Conservation (phyloP, 2,888 invertebrate species). For the Myopa testacea region DNA sequence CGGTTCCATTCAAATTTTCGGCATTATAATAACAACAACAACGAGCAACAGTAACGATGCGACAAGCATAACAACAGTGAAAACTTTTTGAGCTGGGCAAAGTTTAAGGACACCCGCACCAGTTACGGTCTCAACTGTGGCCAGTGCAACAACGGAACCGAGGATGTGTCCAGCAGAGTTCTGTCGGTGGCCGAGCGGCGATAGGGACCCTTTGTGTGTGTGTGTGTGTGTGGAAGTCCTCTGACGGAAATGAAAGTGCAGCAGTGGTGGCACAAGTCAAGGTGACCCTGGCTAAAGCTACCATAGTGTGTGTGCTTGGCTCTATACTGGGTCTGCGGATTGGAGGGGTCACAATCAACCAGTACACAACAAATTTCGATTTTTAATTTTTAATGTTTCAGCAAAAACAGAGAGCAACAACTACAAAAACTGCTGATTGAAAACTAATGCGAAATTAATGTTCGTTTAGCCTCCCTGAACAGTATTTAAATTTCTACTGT, state of each 20-base stretch:
- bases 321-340: background rate
- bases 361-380: conserved; percentile 16
- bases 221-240: background rate
- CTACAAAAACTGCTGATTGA: background rate
- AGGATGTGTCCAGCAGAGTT: background rate
- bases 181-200: background rate
- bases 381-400: conserved; percentile 27
- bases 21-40: conserved; percentile 23
- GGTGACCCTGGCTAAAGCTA: conserved; percentile 15
- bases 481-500: background rate
- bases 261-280: conserved; percentile 13
- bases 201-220: background rate
- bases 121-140: background rate
- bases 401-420: background rate
- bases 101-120: background rate
- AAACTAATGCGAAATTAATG: conserved; percentile 35
- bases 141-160: background rate
- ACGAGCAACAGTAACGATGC: background rate
- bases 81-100: background rate
- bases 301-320: background rate
- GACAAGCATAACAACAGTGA: background rate
- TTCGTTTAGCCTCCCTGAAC: conserved; percentile 19
- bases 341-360: background rate
- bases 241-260: conserved; percentile 25
- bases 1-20: conserved; percentile 21